Percentiles rank a stretch among this genome's conserved stretches.
These are phyloP conservation scores for Sweltsa coloradensis DNA, from an alignment of 1,140 invertebrate genomes.

Conservation along the genomic window DNA sequence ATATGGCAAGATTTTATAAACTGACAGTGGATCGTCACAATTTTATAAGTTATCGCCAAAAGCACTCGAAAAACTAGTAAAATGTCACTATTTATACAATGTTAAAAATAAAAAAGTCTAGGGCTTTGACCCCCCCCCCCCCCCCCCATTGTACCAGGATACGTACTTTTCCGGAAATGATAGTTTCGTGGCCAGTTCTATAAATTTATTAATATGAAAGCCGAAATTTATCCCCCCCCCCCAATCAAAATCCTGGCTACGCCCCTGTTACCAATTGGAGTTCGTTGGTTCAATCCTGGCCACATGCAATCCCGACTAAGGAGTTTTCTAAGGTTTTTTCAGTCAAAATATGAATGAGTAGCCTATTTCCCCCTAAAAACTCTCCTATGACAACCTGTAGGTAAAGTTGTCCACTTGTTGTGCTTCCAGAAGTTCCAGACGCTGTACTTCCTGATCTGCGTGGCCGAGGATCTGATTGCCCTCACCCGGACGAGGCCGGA, in stretches of 20 bases:
- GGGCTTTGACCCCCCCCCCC: too few species aligned
- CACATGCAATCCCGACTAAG: not conserved
- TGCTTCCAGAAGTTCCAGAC: slow-evolving; percentile 31
- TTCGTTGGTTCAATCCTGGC: not conserved
- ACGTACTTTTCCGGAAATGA: too few species aligned
- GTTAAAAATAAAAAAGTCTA: too few species aligned
- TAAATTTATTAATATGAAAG: too few species aligned
- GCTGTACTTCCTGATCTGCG: slow-evolving; percentile 29
- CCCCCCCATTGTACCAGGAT: too few species aligned
- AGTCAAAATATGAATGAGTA: not conserved
- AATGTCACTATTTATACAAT: too few species aligned
- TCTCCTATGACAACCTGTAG: not conserved
- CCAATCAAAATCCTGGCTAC: not conserved
- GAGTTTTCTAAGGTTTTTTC: not conserved
- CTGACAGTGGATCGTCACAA: too few species aligned
- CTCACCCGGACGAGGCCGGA: slow-evolving; percentile 23
- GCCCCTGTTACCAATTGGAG: not conserved
- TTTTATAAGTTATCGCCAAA: too few species aligned
- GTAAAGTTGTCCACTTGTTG: not conserved
- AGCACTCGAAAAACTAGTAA: too few species aligned
- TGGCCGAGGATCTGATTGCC: slow-evolving; percentile 27
- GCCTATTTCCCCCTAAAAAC: not conserved
- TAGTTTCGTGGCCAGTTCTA: too few species aligned
- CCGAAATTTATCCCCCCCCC: too few species aligned
- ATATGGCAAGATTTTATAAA: too few species aligned